Conservation (phyloP, 2,113 vertebrate genomes). For the Peucedramus taeniatus region DNA sequence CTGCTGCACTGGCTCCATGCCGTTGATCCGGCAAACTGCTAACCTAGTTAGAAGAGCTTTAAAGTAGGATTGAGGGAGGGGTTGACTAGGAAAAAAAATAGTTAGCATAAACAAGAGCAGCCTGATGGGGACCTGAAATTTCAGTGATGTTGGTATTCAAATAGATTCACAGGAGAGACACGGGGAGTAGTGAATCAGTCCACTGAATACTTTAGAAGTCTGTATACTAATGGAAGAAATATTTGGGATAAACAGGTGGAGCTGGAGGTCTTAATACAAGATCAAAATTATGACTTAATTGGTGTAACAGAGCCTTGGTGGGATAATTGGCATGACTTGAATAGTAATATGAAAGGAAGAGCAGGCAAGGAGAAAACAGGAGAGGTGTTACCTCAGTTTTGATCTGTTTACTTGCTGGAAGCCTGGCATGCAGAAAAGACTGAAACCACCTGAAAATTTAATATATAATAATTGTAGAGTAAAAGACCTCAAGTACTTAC, state of each 20-base stretch:
- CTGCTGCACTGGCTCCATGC: neutral
- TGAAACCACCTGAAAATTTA: neutral
- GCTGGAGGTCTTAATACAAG: conserved; percentile 19
- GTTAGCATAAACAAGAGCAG: neutral
- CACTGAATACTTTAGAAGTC: neutral
- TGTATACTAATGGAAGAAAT: conserved; percentile 7
- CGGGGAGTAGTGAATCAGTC: neutral
- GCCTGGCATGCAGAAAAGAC: neutral
- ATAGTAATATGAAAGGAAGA: conserved; percentile 33
- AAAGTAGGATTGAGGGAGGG: neutral
- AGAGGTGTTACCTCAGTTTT: neutral
- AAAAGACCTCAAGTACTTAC: neutral
- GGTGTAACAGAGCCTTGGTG: conserved; percentile 19
- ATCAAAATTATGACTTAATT: conserved; percentile 51
- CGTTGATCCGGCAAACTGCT: neutral
- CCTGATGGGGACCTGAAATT: neutral
- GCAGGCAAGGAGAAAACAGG: neutral
- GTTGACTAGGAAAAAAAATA: neutral
- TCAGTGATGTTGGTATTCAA: neutral
- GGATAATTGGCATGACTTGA: neutral
- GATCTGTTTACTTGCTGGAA: neutral
- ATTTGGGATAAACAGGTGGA: conserved; percentile 29
- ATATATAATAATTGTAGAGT: neutral
- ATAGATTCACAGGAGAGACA: conserved; percentile 7
- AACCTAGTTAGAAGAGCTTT: conserved; percentile 39